These are phyloP conservation scores for Coleophora deauratella DNA, from an alignment of 2,888 invertebrate genomes.

Conservation along the genomic window DNA sequence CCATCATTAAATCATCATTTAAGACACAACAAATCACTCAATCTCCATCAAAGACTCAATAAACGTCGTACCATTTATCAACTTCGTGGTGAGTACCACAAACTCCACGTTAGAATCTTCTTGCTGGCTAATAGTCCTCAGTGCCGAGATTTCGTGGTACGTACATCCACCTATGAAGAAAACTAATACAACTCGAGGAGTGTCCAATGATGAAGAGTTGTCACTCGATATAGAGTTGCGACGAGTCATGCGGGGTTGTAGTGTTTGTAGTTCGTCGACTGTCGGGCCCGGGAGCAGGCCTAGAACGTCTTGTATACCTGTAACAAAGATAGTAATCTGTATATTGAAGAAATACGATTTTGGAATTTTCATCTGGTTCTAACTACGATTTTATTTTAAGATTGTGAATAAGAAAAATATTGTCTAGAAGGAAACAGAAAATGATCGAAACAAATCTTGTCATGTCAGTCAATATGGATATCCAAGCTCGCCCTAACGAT, in stretches of 20 bases:
- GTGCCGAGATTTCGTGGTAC: conserved; percentile 90
- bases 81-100: conserved; percentile 91
- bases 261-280: conserved; percentile 77
- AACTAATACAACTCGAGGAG: conserved; percentile 85
- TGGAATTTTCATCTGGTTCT: no score
- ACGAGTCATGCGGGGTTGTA: conserved; percentile 72
- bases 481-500: no score
- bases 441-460: no score
- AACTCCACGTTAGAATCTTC: conserved; percentile 91
- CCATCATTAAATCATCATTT: not conserved
- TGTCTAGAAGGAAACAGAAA: no score
- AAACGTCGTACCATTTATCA: conserved; percentile 92
- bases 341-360: no score
- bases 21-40: conserved; percentile 21
- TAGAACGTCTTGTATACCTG: conserved; percentile 87
- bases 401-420: no score
- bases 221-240: conserved; percentile 72
- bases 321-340: no score
- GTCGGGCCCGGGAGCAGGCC: conserved; percentile 87
- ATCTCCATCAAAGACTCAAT: conserved; percentile 82
- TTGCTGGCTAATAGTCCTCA: conserved; percentile 82
- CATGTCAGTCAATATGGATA: no score
- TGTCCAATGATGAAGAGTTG: conserved; percentile 70
- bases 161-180: conserved; percentile 99
- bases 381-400: no score